These are phyloP conservation scores for Prionailurus bengalensis DNA, from an alignment of 2,113 vertebrate species.

Conservation along the genomic window DNA sequence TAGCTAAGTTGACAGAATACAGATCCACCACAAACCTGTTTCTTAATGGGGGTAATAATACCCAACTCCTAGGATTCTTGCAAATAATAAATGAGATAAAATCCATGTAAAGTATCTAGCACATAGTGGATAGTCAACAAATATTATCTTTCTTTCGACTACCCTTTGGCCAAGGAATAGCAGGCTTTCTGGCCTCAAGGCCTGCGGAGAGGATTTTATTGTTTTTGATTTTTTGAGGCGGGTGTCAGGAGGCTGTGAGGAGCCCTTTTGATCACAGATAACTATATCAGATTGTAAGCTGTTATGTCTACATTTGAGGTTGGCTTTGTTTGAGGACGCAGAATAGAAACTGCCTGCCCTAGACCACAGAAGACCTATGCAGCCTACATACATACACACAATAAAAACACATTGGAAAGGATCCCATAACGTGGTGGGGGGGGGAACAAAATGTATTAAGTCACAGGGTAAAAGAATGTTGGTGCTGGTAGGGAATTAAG, in stretches of 20 bases:
- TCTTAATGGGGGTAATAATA: neutral
- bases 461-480: slow-evolving; percentile 47
- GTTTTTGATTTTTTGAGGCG: neutral
- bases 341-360: slow-evolving; percentile 43
- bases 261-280: neutral
- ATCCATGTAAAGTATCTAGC: neutral
- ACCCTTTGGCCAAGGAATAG: neutral
- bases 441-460: neutral
- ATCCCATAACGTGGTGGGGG: neutral
- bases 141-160: neutral
- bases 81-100: slow-evolving; percentile 16
- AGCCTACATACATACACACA: neutral
- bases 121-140: neutral
- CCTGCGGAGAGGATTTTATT: neutral
- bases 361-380: neutral
- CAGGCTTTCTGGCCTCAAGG: neutral
- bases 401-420: neutral
- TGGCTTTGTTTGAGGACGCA: neutral
- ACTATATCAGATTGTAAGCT: neutral
- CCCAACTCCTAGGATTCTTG: neutral
- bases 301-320: slow-evolving; percentile 17
- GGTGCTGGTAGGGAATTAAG: neutral
- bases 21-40: neutral
- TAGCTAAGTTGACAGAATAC: neutral
- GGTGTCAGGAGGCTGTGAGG: neutral